Base-by-base conservation (phyloP, 2,888 invertebrate genomes). In the Dasypolia templi region DNA sequence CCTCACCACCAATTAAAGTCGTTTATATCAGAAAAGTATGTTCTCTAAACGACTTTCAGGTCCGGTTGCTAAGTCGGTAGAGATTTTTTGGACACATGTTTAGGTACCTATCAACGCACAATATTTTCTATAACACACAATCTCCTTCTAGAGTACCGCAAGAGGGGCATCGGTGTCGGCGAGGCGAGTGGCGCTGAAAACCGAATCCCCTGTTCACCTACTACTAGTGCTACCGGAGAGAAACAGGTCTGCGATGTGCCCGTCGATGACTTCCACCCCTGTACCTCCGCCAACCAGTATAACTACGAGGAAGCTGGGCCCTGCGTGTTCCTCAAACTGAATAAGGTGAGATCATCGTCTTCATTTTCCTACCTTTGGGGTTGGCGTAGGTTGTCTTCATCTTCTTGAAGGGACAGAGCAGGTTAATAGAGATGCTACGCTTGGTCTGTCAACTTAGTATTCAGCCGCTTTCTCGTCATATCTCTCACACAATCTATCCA, bases 291-390 rank as follows among this genome's bases (percentile, higher is more conserved):
- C 49, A 97, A 98, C 86, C 97, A 98, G 89, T 99, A 98, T 95
- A 99, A 99, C 91, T 99, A 98, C 95, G 97, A 97, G 85, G 97
- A 97, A 86, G 98, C 98, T 76, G 98, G 98, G 74, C 99, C 99
- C 26, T 99, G 99, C 94, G 98, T 99, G 92, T 98, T 99, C 96
- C 97, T 99, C 87, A 99, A 99, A 94, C 96, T 99, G 88, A 99
- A 99, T 95, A 99, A 98, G 97, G 99, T 99, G 26, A 42, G 58
- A 29, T 12, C 32, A 26, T 53, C 42, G 11, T 26, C 9, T 35
- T 53, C 17, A 6, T 19, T 1, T 0, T 63, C 1, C 3, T 51
- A 3, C 29, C 11, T 22, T n/a, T 32, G 14, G 1, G 3, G n/a
- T n/a, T 7, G 1, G 12, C 5, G 14, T 17, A 46, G 44, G 5